Evolutionary conservation across 2,797 vertebrate genomes (phyloP).

Genomic region (Siniperca scherzeri): DNA sequence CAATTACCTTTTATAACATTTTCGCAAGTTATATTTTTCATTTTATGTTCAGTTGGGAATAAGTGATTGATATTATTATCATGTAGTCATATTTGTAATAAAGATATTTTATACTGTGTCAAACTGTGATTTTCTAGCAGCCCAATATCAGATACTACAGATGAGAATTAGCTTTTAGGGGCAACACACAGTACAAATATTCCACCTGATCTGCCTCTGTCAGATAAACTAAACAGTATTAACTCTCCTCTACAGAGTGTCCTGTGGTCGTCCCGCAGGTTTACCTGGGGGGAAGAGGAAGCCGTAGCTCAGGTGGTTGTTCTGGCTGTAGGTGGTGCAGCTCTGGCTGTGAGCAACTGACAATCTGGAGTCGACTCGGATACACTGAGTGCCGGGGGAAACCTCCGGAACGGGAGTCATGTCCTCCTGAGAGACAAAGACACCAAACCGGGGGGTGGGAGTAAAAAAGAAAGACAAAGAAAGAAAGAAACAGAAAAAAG

Average conservation of each 20-base stretch:
- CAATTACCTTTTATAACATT: too few species aligned
- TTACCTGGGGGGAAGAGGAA: slow-evolving; percentile 98
- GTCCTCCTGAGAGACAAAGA: slow-evolving; percentile 83
- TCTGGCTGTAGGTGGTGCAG: slow-evolving; percentile 87
- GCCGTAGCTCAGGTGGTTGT: slow-evolving; percentile 87
- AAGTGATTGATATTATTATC: not conserved
- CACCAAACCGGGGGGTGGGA: not conserved
- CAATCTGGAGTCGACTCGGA: slow-evolving; percentile 90
- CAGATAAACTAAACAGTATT: not conserved
- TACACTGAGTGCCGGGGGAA: slow-evolving; percentile 78
- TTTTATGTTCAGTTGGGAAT: too few species aligned
- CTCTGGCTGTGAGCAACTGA: slow-evolving; percentile 90
- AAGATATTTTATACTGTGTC: not conserved
- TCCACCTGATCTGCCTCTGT: not conserved
- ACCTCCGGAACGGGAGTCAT: slow-evolving; percentile 84
- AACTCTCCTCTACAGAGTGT: not conserved
- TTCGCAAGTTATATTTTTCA: too few species aligned
- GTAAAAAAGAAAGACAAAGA: not conserved
- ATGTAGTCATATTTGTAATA: not conserved
- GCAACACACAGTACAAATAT: too few species aligned
- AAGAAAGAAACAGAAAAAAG: not conserved
- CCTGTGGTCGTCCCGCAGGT: not conserved
- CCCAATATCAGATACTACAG: not conserved
- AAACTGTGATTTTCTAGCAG: not conserved
- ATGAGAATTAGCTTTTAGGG: not conserved